Base-by-base conservation (phyloP, 2,888 invertebrate genomes). In the Argyresthia goedartella region DNA sequence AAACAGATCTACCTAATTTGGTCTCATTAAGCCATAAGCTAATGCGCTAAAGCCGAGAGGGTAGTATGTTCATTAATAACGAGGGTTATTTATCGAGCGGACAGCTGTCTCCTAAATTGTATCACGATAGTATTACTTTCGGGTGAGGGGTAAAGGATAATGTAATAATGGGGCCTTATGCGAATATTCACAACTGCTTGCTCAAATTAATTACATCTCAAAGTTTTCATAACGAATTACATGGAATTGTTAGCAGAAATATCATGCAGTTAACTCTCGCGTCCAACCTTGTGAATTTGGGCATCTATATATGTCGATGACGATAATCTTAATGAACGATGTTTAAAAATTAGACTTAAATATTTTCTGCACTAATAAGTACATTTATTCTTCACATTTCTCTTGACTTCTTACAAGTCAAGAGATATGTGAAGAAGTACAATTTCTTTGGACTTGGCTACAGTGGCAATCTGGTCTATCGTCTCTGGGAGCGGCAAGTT, bases 401-500 rank as follows among this genome's bases (percentile, higher is more conserved):
- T 35, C 34, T 47, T 25, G 7, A 13, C 47, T 8, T 33, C n/a
- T 25, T 25, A 25, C 6, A 6, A 25, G 25, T 25, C n/a, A n/a
- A n/a, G n/a, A n/a, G n/a, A n/a, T n/a, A n/a, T n/a, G n/a, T n/a
- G n/a, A n/a, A n/a, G n/a, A n/a, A n/a, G 7, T 8, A 43, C n/a
- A n/a, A n/a, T n/a, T n/a, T n/a, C n/a, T n/a, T n/a, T 16, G 44
- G 15, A 11, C 48, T 35, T 35, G 36, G 48, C 36, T 13, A 11
- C 8, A 14, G 15, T 14, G 9, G 76, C 68, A 0, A 81, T 68
- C 56, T 84, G 78, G 1, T 69, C 68, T 15, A 82, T 73, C 2
- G 81, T 82, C 59, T 80, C 79, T 61, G 73, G 66, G 1, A 84
- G 72, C 0, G 81, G 76, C 13, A 69, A 54, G 13, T 67, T 67